Evolutionary conservation across 2,797 vertebrate genomes (phyloP).

Genomic region (Halcyon leucocephala): DNA sequence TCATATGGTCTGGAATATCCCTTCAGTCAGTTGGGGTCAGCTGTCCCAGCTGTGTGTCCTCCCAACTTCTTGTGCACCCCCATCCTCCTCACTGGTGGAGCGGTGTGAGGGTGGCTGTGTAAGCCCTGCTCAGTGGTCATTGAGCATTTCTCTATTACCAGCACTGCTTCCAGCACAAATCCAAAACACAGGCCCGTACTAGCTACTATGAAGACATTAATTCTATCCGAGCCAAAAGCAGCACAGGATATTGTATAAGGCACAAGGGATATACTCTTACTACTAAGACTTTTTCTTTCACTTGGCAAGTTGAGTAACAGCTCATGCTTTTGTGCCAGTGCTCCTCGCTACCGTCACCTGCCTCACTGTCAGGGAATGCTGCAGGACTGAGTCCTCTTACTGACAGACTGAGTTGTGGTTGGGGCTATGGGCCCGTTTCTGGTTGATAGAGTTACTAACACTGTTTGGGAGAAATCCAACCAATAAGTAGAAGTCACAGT

Average conservation of each 20-base stretch:
- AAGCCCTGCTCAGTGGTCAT: neutral
- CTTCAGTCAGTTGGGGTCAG: neutral
- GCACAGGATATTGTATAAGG: neutral
- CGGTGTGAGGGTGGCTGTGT: neutral
- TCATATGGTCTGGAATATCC: too few relatives aligned
- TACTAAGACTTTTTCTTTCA: neutral
- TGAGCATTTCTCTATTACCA: neutral
- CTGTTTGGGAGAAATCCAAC: neutral
- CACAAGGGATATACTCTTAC: neutral
- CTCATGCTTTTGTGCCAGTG: neutral
- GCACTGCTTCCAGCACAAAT: neutral
- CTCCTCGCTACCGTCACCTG: neutral
- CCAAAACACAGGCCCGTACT: neutral
- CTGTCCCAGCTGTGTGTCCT: neutral
- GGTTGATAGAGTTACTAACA: neutral
- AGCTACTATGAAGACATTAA: neutral
- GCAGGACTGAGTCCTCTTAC: neutral
- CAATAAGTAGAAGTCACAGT: rapidly evolving
- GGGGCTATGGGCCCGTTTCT: neutral
- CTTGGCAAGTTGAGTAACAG: neutral
- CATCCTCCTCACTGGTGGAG: neutral
- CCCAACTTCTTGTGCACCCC: neutral
- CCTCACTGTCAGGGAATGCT: neutral
- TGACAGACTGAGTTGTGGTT: neutral
- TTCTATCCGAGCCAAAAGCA: neutral